phyloP scores from a whole-genome alignment of 2,888 invertebrate species.

The Prenolepis imparis region DNA sequence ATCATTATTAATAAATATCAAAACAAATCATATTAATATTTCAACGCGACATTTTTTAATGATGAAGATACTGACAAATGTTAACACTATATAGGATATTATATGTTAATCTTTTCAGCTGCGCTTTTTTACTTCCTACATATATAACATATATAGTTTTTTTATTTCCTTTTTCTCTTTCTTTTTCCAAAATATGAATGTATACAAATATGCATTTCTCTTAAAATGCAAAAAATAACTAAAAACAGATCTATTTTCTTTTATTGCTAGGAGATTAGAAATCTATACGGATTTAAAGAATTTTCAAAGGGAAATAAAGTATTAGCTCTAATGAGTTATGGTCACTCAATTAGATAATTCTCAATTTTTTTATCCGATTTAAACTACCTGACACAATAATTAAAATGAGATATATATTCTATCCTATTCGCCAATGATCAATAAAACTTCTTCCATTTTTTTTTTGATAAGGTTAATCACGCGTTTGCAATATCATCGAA shows the following conservation, averaged over 20 bases:
- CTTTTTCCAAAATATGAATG: background rate
- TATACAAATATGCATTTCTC: background rate
- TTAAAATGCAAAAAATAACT: constrained; percentile 23
- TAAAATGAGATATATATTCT: background rate
- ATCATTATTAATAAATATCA: background rate
- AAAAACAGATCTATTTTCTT: constrained; percentile 2
- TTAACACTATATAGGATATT: background rate
- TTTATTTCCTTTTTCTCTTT: background rate
- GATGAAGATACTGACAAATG: background rate
- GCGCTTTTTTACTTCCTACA: background rate
- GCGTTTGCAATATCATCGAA: constrained; percentile 68
- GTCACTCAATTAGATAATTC: background rate
- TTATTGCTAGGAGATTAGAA: background rate
- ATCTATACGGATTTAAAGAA: background rate
- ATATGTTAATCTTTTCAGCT: background rate
- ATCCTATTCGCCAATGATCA: background rate
- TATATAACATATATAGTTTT: background rate
- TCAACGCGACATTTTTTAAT: background rate
- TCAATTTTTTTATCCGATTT: background rate
- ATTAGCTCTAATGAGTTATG: background rate
- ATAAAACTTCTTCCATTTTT: background rate
- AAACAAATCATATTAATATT: background rate
- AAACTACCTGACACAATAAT: background rate
- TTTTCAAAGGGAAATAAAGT: background rate
- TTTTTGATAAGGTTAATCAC: constrained; percentile 55